Conservation (phyloP, 1,140 invertebrate species). For the Alviniconcha marisindica region DNA sequence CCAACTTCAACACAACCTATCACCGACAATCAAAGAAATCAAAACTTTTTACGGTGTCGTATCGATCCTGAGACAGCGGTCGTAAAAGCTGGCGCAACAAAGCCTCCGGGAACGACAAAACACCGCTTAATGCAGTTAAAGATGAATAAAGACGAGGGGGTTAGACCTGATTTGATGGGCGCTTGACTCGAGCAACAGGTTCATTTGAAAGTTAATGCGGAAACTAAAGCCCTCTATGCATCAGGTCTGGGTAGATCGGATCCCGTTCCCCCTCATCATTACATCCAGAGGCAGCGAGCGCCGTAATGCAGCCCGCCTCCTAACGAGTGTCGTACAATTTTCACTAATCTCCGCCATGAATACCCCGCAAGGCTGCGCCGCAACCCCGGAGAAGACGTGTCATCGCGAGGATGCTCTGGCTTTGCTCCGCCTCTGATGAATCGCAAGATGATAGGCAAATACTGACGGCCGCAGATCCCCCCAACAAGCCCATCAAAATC, state of each 20-base stretch:
- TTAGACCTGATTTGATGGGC: slow-evolving; percentile 28
- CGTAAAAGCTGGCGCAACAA: neutral
- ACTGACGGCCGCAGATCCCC: slow-evolving; percentile 33
- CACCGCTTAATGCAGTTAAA: slow-evolving; percentile 34
- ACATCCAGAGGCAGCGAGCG: neutral
- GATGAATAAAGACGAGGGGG: slow-evolving; percentile 1
- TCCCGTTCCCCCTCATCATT: slow-evolving; percentile 20
- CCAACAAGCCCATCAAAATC: slow-evolving; percentile 37
- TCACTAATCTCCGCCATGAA: slow-evolving; percentile 38
- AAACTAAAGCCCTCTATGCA: slow-evolving; percentile 28
- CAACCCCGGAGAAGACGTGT: slow-evolving; percentile 22
- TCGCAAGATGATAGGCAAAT: slow-evolving; percentile 43
- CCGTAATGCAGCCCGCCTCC: slow-evolving; percentile 23
- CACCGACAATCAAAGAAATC: slow-evolving; percentile 24
- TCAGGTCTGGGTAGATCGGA: slow-evolving; percentile 30
- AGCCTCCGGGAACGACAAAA: neutral
- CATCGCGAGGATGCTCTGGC: slow-evolving; percentile 33
- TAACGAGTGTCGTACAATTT: slow-evolving; percentile 42
- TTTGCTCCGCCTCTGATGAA: slow-evolving; percentile 31
- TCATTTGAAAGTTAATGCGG: slow-evolving; percentile 44
- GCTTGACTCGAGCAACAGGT: slow-evolving; percentile 34
- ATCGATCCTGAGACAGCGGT: slow-evolving; percentile 4
- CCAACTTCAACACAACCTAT: slow-evolving; percentile 12
- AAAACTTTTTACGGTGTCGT: neutral
- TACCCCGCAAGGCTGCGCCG: slow-evolving; percentile 20